Conservation (phyloP, 2,888 invertebrate genomes). For the Torymus auratus region DNA sequence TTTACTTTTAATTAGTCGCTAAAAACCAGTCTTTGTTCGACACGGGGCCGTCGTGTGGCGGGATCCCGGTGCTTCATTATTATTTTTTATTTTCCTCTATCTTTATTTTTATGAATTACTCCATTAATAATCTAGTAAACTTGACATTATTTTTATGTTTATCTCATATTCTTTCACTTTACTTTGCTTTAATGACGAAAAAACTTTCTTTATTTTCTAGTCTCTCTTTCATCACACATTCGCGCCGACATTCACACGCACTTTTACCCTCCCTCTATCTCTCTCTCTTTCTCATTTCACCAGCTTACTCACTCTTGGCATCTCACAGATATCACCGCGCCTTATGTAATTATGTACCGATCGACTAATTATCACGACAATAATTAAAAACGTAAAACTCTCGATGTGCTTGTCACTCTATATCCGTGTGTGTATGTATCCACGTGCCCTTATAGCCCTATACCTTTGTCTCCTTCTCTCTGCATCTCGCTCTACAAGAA, state of each 20-base stretch:
- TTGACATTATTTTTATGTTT: conserved; percentile 55
- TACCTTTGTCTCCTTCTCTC: too few species aligned
- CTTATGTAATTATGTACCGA: conserved; percentile 42
- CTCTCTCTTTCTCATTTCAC: neutral
- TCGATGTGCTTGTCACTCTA: conserved; percentile 42
- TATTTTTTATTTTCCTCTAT: neutral
- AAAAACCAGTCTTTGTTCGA: conserved; percentile 59
- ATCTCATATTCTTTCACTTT: conserved; percentile 48
- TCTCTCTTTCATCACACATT: conserved; percentile 11
- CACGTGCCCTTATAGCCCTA: too few species aligned
- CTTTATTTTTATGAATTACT: too few species aligned
- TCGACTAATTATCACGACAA: conserved; percentile 57
- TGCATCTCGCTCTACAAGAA: too few species aligned
- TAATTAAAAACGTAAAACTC: conserved; percentile 54
- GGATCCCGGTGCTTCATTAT: conserved; percentile 56
- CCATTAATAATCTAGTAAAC: conserved; percentile 51
- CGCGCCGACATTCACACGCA: neutral
- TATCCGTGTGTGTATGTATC: too few species aligned
- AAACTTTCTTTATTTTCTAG: conserved; percentile 8
- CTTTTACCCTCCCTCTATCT: neutral
- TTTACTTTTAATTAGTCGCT: conserved; percentile 56
- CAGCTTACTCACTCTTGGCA: neutral
- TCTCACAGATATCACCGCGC: too few species aligned
- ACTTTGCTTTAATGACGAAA: conserved; percentile 37
- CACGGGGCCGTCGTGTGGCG: conserved; percentile 56